Conservation (phyloP, 1,140 invertebrate species). For the Aricia agestis region DNA sequence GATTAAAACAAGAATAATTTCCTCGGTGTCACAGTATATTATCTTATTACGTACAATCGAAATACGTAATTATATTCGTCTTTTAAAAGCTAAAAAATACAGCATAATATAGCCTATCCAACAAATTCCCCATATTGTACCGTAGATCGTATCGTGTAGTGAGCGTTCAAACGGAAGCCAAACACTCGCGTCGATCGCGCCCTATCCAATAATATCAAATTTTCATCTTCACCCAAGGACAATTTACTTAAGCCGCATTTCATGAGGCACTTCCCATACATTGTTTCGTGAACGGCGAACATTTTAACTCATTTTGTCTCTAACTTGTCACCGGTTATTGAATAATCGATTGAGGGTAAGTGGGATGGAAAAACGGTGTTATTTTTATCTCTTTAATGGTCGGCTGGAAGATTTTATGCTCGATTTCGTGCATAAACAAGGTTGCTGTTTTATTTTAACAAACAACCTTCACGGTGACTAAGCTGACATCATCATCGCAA, state of each 20-base stretch:
- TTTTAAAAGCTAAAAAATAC: not conserved
- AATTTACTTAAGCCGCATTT: conserved; percentile 69
- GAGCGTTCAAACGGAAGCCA: not conserved
- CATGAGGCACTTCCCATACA: conserved; percentile 63
- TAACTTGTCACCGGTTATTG: conserved; percentile 28
- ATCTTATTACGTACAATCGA: too few species aligned
- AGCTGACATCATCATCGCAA: not conserved
- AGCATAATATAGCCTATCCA: not conserved
- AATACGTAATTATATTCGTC: too few species aligned
- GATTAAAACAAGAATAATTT: too few species aligned
- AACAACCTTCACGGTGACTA: not conserved
- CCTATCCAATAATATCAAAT: conserved; percentile 55
- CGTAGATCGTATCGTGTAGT: not conserved
- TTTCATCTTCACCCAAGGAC: conserved; percentile 54
- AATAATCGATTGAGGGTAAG: conserved; percentile 40
- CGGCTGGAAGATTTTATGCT: conserved; percentile 18
- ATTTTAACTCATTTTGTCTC: conserved; percentile 48
- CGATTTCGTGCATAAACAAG: conserved; percentile 5
- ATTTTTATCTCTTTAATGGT: conserved; percentile 31
- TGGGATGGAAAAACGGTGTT: conserved; percentile 34
- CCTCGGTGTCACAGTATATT: too few species aligned
- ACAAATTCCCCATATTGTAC: not conserved
- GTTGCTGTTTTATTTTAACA: not conserved
- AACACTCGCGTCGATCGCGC: conserved; percentile 15
- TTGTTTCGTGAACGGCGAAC: conserved; percentile 51